A percentile compares a stretch with the other conserved stretches of the same genome.
phyloP scores from a whole-genome alignment of 2,797 vertebrate species.

The Molossus molossus region DNA sequence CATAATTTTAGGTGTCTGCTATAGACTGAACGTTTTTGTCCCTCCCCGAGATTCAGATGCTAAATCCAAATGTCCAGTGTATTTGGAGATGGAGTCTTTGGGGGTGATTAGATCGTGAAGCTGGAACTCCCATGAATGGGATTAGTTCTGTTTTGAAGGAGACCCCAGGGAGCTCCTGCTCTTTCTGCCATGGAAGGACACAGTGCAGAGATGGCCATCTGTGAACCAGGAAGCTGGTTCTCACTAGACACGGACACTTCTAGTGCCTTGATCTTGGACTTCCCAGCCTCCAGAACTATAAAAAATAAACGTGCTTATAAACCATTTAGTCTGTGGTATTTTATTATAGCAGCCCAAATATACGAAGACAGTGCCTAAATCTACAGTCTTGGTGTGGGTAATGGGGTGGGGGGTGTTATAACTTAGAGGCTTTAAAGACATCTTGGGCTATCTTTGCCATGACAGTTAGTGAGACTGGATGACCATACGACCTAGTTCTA shows the following conservation, averaged over 20 bases:
- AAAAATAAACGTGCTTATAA: not conserved
- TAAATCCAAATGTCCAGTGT: not conserved
- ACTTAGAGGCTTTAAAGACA: not conserved
- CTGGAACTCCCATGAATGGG: not conserved
- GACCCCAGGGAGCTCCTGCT: not conserved
- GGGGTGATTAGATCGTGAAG: not conserved
- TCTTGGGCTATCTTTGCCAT: not conserved
- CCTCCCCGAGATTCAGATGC: not conserved
- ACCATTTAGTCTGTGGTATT: not conserved
- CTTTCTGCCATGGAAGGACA: not conserved
- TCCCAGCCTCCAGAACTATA: not conserved
- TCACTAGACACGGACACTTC: not conserved
- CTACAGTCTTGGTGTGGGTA: not conserved
- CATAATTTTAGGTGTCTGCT: not conserved
- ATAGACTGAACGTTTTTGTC: not conserved
- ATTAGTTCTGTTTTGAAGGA: not conserved
- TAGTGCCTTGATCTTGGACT: not conserved
- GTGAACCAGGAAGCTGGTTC: not conserved
- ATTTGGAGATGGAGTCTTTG: not conserved
- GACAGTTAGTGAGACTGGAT: not conserved
- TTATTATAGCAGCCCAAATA: not conserved
- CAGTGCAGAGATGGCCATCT: not conserved
- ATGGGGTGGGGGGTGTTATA: not conserved
- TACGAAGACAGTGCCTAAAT: not conserved
- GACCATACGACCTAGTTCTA: constrained; percentile 30